These are phyloP conservation scores for Cataglyphis cursor DNA, from an alignment of 2,888 invertebrate genomes.

Conservation along the genomic window DNA sequence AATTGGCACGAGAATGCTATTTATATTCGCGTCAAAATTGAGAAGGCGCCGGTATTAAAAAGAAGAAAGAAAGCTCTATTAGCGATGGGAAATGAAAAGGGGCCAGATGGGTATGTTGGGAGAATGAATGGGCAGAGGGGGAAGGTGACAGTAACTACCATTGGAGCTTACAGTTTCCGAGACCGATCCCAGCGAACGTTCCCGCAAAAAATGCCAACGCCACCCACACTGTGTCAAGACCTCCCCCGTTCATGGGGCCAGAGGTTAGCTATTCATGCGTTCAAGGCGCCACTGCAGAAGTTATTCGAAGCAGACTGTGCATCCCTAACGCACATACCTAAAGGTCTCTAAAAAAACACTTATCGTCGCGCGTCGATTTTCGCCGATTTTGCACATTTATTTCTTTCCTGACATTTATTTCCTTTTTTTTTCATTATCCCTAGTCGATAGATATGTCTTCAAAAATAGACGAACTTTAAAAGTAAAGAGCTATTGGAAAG, in stretches of 20 bases:
- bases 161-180: constrained; percentile 80
- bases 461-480: no score
- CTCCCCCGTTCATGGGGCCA: constrained; percentile 77
- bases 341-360: constrained; percentile 68
- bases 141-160: constrained; percentile 81
- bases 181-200: constrained; percentile 77
- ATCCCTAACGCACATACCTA: constrained; percentile 77
- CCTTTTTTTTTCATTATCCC: not conserved
- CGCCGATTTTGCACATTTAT: constrained; percentile 10
- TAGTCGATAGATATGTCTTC: not conserved
- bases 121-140: constrained; percentile 47
- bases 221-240: constrained; percentile 81
- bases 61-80: constrained; percentile 37
- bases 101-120: not conserved
- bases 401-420: not conserved
- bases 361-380: constrained; percentile 10
- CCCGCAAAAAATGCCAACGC: constrained; percentile 83
- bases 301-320: constrained; percentile 84
- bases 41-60: not conserved
- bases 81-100: not conserved
- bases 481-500: not conserved
- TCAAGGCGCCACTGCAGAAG: constrained; percentile 84
- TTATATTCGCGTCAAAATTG: constrained; percentile 16
- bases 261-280: constrained; percentile 85
- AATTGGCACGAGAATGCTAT: not conserved